Base-by-base conservation (phyloP, 2,888 invertebrate genomes). In the Melipona bicolor region DNA sequence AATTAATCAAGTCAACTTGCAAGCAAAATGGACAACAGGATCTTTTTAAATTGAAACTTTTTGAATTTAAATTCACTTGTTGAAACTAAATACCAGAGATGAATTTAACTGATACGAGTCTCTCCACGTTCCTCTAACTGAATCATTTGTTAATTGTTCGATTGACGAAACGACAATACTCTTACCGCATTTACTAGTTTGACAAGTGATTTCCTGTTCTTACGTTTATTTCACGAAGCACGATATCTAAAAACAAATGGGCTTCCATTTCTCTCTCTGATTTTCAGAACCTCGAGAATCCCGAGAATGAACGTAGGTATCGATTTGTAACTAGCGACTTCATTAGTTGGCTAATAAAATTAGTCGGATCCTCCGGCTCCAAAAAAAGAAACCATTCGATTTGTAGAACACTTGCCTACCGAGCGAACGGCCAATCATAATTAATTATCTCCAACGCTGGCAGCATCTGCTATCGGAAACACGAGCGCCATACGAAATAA, bases 401-500 rank as follows among this genome's bases (percentile, higher is more conserved):
- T 17, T n/a, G 21, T 43, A 15, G n/a, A 65, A 43, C 6, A 43
- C 43, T 24, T 65, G 21, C 17, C n/a, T 43, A 43, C n/a, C 17
- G 19, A 68, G 52, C 32, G n/a, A n/a, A 59, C 24, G n/a, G 56
- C 15, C 56, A 59, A 59, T 59, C 56, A 59, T 50, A 36, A 62
- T 61, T 64, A 77, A 64, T 64, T 64, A 71, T 43, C 62, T 32
- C 11, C 27, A 15, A 19, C 3, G 36, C 49, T 50, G 3, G 19
- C 19, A 13, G 5, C 54, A 65, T 65, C 73, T 49, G 32, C 21
- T 43, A 17, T 21, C 64, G 64, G 15, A 64, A 64, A 56, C n/a
- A 27, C 52, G 52, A 15, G 5, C 56, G 11, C n/a, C 19, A 36
- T 27, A 61, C 36, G 19, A 68, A 54, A 62, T 79, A 24, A 79